phyloP scores from a whole-genome alignment of 1,140 invertebrate species.

The Bombus confusus region DNA sequence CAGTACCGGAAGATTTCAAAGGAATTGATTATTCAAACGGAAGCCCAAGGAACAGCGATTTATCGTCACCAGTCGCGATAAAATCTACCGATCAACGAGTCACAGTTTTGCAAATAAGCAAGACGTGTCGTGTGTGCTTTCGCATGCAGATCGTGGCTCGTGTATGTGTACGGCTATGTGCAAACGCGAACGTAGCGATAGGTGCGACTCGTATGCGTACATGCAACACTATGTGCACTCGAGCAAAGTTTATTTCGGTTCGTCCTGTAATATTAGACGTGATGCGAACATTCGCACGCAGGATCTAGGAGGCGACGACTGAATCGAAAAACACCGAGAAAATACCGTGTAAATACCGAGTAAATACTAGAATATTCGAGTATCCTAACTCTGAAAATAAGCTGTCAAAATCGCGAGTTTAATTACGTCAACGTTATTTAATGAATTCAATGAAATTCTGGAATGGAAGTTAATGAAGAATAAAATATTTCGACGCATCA shows the following conservation, averaged over 20 bases:
- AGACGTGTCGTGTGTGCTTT: background rate
- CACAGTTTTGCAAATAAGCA: conserved; percentile 26
- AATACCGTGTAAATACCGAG: too few species aligned
- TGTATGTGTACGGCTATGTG: background rate
- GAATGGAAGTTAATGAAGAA: background rate
- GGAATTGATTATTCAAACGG: background rate
- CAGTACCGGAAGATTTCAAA: background rate
- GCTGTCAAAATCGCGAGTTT: too few species aligned
- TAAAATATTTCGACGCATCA: background rate
- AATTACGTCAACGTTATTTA: too few species aligned
- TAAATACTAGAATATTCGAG: background rate
- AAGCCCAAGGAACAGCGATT: background rate
- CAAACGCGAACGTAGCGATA: background rate
- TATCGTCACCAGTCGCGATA: background rate
- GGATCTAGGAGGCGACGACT: background rate
- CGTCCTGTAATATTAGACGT: conserved; percentile 58
- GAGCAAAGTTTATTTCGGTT: conserved; percentile 51
- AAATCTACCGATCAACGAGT: background rate
- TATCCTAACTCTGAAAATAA: background rate
- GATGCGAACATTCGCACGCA: conserved; percentile 36
- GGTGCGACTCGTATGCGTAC: background rate
- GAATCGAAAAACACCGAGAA: background rate
- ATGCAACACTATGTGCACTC: background rate
- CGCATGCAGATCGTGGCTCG: background rate
- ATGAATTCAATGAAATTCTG: too few species aligned